phyloP scores from a whole-genome alignment of 2,888 invertebrate genomes.

The Lasioglossum zephyrum region DNA sequence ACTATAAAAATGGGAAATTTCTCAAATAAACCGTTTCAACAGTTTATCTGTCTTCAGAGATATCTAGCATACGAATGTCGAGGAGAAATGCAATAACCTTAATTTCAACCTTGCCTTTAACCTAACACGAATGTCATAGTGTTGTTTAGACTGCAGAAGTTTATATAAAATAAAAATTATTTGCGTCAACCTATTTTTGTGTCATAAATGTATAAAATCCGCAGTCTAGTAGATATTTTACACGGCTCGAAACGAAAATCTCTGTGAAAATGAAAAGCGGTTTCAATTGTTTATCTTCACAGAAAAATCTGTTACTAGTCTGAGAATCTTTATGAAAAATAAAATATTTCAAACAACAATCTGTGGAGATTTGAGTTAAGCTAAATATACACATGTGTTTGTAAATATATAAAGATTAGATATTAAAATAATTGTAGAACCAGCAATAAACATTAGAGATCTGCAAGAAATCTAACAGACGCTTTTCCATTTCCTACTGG shows the following conservation, averaged over 20 bases:
- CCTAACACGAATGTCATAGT: not conserved
- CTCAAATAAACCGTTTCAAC: not conserved
- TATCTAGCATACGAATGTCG: not conserved
- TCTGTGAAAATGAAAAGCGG: not conserved
- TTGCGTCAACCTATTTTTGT: no score
- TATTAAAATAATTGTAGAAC: not conserved
- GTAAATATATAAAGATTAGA: not conserved
- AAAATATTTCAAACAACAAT: no score
- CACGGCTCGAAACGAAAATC: not conserved
- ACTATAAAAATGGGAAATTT: not conserved
- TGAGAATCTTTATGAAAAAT: no score
- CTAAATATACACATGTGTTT: not conserved
- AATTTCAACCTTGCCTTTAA: not conserved
- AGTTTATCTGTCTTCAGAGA: not conserved
- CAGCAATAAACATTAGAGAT: not conserved
- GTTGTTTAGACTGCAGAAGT: not conserved
- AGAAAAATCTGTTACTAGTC: not conserved
- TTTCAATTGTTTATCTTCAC: not conserved
- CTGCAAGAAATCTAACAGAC: no score
- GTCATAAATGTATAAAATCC: no score
- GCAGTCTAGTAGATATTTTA: not conserved
- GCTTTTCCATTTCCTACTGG: not conserved
- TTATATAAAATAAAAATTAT: no score
- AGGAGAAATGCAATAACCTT: not conserved
- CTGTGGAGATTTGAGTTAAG: no score